Conservation (phyloP, 2,888 invertebrate species). For the Argyresthia goedartella region DNA sequence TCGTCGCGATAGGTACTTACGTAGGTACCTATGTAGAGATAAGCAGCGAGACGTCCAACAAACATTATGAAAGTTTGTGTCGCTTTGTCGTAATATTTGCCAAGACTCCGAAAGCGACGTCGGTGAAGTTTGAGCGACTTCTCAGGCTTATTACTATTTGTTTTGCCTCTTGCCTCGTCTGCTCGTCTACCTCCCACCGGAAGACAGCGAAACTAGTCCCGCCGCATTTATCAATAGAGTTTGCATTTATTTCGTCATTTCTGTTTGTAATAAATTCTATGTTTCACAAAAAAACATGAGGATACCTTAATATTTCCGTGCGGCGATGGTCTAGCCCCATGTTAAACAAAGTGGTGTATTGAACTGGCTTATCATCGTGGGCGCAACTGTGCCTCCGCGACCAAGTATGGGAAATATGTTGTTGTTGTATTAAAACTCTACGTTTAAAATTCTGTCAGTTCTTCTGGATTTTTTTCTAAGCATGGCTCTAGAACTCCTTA, state of each 20-base stretch:
- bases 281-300: background rate
- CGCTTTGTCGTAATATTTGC: slow-evolving; percentile 57
- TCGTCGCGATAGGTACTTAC: background rate
- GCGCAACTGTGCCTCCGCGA: no score
- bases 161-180: slow-evolving; percentile 19
- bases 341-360: no score
- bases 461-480: background rate
- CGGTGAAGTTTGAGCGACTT: slow-evolving; percentile 42
- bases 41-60: slow-evolving; percentile 41
- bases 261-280: background rate
- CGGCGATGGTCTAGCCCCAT: no score
- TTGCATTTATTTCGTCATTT: background rate
- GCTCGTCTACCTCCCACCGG: slow-evolving; percentile 6
- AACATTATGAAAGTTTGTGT: slow-evolving; percentile 56
- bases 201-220: slow-evolving; percentile 5
- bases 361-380: no score
- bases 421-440: no score
- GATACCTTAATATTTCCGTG: no score
- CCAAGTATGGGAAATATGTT: no score
- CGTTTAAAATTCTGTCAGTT: background rate
- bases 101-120: slow-evolving; percentile 35
- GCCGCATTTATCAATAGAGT: background rate
- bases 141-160: slow-evolving; percentile 60
- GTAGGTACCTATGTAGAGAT: slow-evolving; percentile 23
- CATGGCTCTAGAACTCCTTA: background rate